Conservation (phyloP, 1,140 invertebrate species). For the Andricus grossulariae region DNA sequence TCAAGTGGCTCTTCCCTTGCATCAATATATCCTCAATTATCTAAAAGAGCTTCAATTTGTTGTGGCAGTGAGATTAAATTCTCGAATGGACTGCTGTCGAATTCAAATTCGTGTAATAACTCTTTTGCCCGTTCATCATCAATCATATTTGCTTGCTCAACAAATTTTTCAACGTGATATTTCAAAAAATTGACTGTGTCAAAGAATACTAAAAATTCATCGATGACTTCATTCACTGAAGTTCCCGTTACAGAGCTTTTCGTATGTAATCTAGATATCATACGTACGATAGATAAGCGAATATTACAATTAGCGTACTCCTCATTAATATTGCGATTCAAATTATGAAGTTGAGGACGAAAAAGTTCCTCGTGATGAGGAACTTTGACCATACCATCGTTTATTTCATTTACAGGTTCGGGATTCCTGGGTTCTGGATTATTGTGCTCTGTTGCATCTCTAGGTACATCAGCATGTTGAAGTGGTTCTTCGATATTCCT, state of each 20-base stretch:
- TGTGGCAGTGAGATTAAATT: neutral
- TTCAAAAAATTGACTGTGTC: too few relatives aligned
- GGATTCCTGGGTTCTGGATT: too few relatives aligned
- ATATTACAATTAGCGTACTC: neutral
- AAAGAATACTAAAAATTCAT: neutral
- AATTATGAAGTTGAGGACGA: neutral
- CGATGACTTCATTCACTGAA: neutral
- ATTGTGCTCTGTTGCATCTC: neutral
- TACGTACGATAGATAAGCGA: neutral
- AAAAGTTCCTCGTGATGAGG: neutral
- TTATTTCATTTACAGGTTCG: too few relatives aligned
- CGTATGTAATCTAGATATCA: neutral
- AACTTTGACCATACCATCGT: too few relatives aligned
- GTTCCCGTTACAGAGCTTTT: neutral
- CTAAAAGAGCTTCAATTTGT: slow-evolving; percentile 2
- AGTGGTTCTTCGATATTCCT: neutral
- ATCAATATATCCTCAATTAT: neutral
- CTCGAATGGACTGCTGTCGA: slow-evolving; percentile 32
- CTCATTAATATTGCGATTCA: neutral
- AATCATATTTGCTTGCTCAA: neutral
- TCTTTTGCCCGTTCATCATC: neutral
- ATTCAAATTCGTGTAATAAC: slow-evolving; percentile 13
- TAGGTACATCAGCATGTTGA: neutral
- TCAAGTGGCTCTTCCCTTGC: neutral
- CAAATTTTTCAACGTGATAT: neutral